These are phyloP conservation scores for Augochlora pura DNA, from an alignment of 1,140 invertebrate genomes.

Conservation along the genomic window DNA sequence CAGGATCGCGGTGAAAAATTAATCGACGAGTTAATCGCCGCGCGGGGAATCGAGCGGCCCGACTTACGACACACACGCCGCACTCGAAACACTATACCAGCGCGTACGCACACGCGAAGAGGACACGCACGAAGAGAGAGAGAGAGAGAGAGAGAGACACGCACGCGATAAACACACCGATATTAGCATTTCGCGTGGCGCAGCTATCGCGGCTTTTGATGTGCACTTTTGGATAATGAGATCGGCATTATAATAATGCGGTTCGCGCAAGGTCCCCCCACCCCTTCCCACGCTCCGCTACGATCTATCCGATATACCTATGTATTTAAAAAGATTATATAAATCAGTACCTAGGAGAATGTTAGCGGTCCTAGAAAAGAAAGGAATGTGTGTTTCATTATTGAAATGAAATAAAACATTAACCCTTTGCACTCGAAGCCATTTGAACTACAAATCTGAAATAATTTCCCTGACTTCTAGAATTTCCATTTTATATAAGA, in stretches of 20 bases:
- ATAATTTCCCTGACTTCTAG: too few species aligned
- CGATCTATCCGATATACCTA: too few species aligned
- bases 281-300: background rate
- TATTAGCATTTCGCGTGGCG: slow-evolving; percentile 26
- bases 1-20: background rate
- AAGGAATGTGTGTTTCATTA: too few species aligned
- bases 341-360: too few species aligned
- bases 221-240: slow-evolving; percentile 43
- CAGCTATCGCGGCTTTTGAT: slow-evolving; percentile 40
- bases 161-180: background rate
- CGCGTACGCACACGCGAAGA: background rate
- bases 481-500: too few species aligned
- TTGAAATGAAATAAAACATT: too few species aligned
- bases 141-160: too few species aligned
- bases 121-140: background rate
- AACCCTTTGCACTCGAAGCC: too few species aligned
- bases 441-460: too few species aligned
- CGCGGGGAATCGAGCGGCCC: background rate
- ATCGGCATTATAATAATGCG: slow-evolving; percentile 21
- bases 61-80: background rate
- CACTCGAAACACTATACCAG: background rate
- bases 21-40: background rate
- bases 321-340: too few species aligned
- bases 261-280: slow-evolving; percentile 22
- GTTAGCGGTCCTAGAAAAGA: too few species aligned